These are phyloP conservation scores for Dromiciops gliroides DNA, from an alignment of 2,113 vertebrate genomes.

Conservation along the genomic window DNA sequence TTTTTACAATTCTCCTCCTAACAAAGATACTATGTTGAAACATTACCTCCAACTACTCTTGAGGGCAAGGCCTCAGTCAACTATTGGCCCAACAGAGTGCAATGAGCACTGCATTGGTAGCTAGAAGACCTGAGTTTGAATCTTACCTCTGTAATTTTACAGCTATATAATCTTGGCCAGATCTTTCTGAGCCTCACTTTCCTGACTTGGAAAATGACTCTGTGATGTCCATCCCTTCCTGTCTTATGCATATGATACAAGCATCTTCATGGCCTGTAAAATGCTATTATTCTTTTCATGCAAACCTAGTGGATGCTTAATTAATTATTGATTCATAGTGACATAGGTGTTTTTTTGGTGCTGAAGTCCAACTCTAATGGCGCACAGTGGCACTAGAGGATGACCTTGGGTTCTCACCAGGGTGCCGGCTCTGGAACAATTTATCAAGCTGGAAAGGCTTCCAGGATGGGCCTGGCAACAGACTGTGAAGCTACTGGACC, in stretches of 20 bases:
- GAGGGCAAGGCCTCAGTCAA: neutral
- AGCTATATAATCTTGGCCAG: neutral
- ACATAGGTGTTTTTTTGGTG: neutral
- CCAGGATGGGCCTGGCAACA: slow-evolving; percentile 1
- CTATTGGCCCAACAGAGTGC: neutral
- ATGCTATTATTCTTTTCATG: neutral
- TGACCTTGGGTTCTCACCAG: neutral
- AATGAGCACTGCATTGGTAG: neutral
- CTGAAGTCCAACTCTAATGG: neutral
- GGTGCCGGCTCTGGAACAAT: neutral
- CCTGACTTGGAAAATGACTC: neutral
- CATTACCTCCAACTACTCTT: neutral
- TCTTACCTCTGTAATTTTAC: neutral
- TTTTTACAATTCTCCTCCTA: neutral
- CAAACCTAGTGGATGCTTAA: neutral
- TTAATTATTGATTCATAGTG: neutral
- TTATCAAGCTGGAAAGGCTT: neutral
- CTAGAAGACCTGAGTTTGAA: neutral
- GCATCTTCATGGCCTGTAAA: neutral
- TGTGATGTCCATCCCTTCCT: neutral
- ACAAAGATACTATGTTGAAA: neutral
- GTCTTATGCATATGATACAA: neutral
- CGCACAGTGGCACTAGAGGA: neutral
- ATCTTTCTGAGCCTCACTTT: neutral
- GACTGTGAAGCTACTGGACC: neutral